Percentiles rank a stretch among this genome's conserved stretches.
These are phyloP conservation scores for Hetaerina titia DNA, from an alignment of 2,888 invertebrate genomes.

Conservation along the genomic window DNA sequence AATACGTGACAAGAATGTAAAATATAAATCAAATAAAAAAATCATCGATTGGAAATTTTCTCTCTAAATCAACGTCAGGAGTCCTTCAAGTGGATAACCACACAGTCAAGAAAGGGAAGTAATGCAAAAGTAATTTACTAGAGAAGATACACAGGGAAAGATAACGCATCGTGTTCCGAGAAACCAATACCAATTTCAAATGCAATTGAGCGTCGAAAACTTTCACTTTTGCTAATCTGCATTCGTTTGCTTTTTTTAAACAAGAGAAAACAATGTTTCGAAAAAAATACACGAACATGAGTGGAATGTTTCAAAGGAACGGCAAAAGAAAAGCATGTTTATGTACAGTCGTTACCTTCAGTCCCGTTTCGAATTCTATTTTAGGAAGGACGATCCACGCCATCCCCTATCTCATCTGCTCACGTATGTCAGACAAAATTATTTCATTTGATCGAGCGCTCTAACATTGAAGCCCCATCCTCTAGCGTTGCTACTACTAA, in stretches of 20 bases:
- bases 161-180: not conserved
- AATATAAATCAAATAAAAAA: too few species aligned
- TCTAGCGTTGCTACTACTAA: not conserved
- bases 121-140: not conserved
- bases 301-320: not conserved
- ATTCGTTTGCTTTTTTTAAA: not conserved
- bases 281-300: not conserved
- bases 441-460: not conserved
- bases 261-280: not conserved
- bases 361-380: not conserved
- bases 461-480: not conserved
- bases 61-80: too few species aligned
- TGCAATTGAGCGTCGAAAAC: not conserved
- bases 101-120: not conserved
- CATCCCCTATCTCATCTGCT: not conserved
- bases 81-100: not conserved
- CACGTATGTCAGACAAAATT: not conserved
- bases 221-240: not conserved
- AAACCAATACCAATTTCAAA: not conserved
- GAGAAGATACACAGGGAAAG: not conserved
- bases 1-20: too few species aligned
- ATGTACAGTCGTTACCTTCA: not conserved
- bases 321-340: not conserved
- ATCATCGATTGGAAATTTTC: too few species aligned
- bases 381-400: not conserved